These are phyloP conservation scores for Eutolmus rufibarbis DNA, from an alignment of 2,888 invertebrate species.

Conservation along the genomic window DNA sequence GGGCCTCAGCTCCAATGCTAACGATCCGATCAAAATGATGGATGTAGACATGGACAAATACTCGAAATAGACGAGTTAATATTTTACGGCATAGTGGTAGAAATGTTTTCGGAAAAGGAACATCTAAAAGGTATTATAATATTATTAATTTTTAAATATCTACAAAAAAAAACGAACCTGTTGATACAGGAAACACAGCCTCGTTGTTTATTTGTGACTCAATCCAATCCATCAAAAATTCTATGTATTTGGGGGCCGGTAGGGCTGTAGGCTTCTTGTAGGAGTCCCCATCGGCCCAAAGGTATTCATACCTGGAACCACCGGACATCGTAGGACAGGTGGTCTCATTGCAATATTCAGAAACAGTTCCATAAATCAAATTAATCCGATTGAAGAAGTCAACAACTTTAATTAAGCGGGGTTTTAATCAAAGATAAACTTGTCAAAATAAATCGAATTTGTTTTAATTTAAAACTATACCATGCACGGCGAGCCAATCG, in stretches of 20 bases:
- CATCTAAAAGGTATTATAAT: conserved; percentile 64
- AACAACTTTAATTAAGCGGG: conserved; percentile 70
- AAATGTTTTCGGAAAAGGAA: conserved; percentile 88
- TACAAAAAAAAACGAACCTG: conserved; percentile 59
- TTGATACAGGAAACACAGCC: conserved; percentile 81
- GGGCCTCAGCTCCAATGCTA: conserved; percentile 87
- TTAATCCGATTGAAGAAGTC: conserved; percentile 95
- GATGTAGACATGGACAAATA: conserved; percentile 93
- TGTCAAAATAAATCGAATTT: neutral
- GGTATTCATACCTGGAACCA: conserved; percentile 86
- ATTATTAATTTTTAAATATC: neutral
- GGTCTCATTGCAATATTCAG: conserved; percentile 81
- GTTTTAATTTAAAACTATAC: conserved; percentile 62
- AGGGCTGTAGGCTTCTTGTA: conserved; percentile 80
- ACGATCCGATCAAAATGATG: conserved; percentile 92
- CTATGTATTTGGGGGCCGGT: conserved; percentile 84
- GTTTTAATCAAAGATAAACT: neutral
- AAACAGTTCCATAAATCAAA: conserved; percentile 88
- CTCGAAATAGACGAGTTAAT: conserved; percentile 83
- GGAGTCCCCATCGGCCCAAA: conserved; percentile 86
- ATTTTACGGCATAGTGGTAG: conserved; percentile 82
- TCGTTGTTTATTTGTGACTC: conserved; percentile 91
- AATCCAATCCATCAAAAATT: conserved; percentile 89
- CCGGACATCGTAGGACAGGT: conserved; percentile 92
- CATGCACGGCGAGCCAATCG: conserved; percentile 94